Base-by-base conservation (phyloP, 2,888 invertebrate genomes). In the Sialis lutaria region DNA sequence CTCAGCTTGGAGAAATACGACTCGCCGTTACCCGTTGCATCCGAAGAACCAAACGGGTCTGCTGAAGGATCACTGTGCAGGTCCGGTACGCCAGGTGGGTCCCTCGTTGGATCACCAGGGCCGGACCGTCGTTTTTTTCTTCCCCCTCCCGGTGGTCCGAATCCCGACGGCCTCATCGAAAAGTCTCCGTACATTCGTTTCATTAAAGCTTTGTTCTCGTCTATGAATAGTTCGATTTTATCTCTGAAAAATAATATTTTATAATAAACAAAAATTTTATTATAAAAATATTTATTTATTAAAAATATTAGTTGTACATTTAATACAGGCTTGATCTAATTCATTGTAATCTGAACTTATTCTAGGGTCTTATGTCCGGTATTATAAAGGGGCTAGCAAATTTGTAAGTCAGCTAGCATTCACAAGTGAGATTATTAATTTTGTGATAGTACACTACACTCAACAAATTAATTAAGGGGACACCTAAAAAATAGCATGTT, bases 181-280 rank as follows among this genome's bases (percentile, higher is more conserved):
- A 91, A 91, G 55, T 90, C 88, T 0, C 92, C 92, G 61, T 90
- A 91, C 92, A 92, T 92, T 50, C 91, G 74, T 60, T 87, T 82
- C 76, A 91, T 90, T 54, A 92, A 64, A 47, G 91, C 91, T 65
- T 92, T 92, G 64, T 92, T 92, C 64, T 92, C 90, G 60, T 92
- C 91, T 59, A 92, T 92, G 67, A 91, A 92, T 52, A 76, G 73
- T 63, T 91, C 90, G 64, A 92, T 92, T 62, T 83, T 79, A 53
- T 89, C 88, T 67, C 91, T 92, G 70, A 45, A 74, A 48, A 41
- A 49, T 52, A 52, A 42, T 50, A 44, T 22, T 22, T 22, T 22
- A 22, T 22, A 22, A 2, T 22, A 22, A 22, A 22, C 22, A 22
- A 22, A 22, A 22, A 2, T 22, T 22, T 22, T 2, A 22, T 22